Evolutionary conservation across 2,113 vertebrate genomes (phyloP).

Genomic region (Diphyllodes magnificus): DNA sequence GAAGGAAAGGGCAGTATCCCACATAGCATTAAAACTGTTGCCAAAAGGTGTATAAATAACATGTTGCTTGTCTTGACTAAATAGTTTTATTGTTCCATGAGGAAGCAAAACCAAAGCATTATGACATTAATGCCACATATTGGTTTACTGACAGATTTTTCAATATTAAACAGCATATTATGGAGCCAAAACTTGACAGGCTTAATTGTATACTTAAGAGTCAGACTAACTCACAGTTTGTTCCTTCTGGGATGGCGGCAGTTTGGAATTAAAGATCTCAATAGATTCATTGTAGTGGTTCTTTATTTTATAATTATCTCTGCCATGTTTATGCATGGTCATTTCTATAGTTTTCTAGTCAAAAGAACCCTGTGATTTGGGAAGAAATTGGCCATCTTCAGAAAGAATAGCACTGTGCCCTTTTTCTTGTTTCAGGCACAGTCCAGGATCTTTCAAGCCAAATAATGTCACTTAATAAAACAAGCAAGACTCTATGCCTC

Average conservation of each 20-base stretch:
- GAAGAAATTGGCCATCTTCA: background rate
- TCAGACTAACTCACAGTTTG: slow-evolving; percentile 42
- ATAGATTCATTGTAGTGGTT: slow-evolving; percentile 23
- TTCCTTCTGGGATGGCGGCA: slow-evolving; percentile 32
- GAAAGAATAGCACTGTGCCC: background rate
- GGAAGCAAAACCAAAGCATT: slow-evolving; percentile 11
- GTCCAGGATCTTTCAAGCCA: background rate
- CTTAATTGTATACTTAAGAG: slow-evolving; percentile 60
- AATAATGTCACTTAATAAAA: background rate
- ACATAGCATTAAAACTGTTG: background rate
- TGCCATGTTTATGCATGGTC: background rate
- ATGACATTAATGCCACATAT: background rate
- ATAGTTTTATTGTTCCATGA: slow-evolving; percentile 16
- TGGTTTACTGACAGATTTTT: slow-evolving; percentile 46
- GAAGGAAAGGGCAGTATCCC: background rate
- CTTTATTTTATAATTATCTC: slow-evolving; percentile 49
- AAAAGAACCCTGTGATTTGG: background rate
- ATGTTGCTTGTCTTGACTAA: background rate
- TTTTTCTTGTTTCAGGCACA: background rate
- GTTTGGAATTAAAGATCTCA: slow-evolving; percentile 47
- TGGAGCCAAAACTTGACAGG: slow-evolving; percentile 17
- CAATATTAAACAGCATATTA: slow-evolving; percentile 56
- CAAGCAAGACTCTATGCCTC: background rate
- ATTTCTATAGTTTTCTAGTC: background rate
- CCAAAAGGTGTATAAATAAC: background rate